Conservation (phyloP, 2,888 invertebrate species). For the Eristalis intricaria region DNA sequence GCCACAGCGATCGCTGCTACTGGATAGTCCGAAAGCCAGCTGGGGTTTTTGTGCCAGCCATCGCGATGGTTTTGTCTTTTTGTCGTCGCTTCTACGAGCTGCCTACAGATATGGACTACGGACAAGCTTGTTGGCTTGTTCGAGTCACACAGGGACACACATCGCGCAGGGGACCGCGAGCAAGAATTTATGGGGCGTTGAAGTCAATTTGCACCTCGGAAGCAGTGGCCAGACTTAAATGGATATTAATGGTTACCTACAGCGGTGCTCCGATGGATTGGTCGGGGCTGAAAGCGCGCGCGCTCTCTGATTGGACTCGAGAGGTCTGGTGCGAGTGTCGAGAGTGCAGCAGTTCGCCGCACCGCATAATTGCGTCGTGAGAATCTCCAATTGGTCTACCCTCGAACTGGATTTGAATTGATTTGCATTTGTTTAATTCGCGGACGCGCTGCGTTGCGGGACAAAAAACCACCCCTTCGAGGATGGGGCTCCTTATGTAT, state of each 20-base stretch:
- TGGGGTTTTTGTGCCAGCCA: conserved; percentile 56
- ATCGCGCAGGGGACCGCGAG: conserved; percentile 17
- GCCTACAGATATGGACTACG: conserved; percentile 59
- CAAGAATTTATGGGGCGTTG: conserved; percentile 73
- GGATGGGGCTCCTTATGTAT: conserved; percentile 49
- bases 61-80: conserved; percentile 3
- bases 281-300: conserved; percentile 46
- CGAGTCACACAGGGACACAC: conserved; percentile 22
- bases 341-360: conserved; percentile 29
- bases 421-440: conserved; percentile 63
- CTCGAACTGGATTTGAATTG: conserved; percentile 45
- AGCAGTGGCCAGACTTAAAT: conserved; percentile 71
- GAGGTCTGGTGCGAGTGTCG: conserved; percentile 47
- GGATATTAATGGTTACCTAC: conserved; percentile 71
- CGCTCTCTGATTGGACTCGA: conserved; percentile 70
- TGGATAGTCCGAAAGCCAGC: conserved; percentile 50
- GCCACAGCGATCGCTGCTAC: conserved; percentile 40
- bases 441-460: not conserved
- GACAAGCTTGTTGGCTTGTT: conserved; percentile 63
- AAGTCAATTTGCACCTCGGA: conserved; percentile 73
- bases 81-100: conserved; percentile 21
- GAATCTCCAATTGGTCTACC: conserved; percentile 63
- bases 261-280: conserved; percentile 58
- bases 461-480: conserved; percentile 33
- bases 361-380: conserved; percentile 70